These are phyloP conservation scores for Cordylochernes scorpioides DNA, from an alignment of 2,888 invertebrate species.

Conservation along the genomic window DNA sequence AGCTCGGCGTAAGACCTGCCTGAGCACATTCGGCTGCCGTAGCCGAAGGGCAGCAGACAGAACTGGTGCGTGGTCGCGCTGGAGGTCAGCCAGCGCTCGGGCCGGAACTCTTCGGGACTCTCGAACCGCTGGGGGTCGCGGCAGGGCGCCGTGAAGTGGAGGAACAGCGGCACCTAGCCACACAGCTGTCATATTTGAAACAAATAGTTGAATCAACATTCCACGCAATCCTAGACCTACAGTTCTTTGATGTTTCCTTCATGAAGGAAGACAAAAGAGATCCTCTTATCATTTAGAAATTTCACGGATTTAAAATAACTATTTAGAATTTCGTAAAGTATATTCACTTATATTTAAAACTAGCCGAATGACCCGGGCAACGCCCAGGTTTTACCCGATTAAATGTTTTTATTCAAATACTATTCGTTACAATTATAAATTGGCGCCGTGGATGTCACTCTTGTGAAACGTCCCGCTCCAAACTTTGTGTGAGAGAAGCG, in stretches of 20 bases:
- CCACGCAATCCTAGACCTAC: neutral
- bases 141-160: slow-evolving; percentile 8
- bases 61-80: slow-evolving; percentile 1
- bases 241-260: neutral
- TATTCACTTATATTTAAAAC: no score
- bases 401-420: no score
- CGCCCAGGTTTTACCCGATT: no score
- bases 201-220: neutral
- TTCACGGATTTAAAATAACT: no score
- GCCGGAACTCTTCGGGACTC: slow-evolving; percentile 6
- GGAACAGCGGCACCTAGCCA: slow-evolving; percentile 6
- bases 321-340: no score
- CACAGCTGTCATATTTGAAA: neutral
- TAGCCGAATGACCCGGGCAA: no score
- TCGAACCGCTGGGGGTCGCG: slow-evolving; percentile 3
- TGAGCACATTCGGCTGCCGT: slow-evolving; percentile 10
- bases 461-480: no score
- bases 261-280: no score
- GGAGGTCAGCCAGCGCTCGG: slow-evolving; percentile 10
- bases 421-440: no score
- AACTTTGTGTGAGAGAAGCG: no score
- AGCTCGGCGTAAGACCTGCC: slow-evolving; percentile 10
- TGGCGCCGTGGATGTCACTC: no score
- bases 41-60: slow-evolving; percentile 10
- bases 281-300: no score